phyloP scores from a whole-genome alignment of 2,797 vertebrate genomes.

The Trachops cirrhosus region DNA sequence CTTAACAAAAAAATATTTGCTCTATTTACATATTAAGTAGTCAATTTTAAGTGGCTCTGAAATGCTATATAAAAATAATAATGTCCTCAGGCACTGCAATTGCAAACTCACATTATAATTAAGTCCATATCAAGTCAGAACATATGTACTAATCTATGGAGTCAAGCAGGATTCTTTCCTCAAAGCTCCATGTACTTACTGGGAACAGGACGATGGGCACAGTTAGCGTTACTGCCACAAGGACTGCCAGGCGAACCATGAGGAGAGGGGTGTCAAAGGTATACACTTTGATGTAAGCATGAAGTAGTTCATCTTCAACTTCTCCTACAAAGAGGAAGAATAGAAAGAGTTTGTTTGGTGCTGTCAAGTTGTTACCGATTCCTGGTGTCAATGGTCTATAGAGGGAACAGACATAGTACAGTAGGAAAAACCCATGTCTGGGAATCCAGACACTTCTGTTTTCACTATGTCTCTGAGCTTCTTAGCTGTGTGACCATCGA shows the following conservation, averaged over 20 bases:
- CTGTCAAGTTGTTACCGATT: neutral
- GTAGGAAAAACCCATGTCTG: neutral
- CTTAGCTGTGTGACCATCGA: neutral
- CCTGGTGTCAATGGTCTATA: neutral
- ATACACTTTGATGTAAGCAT: constrained; percentile 95
- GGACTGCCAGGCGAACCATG: constrained; percentile 94
- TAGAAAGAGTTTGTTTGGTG: neutral
- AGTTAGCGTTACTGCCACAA: constrained; percentile 95
- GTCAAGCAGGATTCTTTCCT: neutral
- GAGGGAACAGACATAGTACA: neutral
- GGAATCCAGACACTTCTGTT: neutral
- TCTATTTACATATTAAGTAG: neutral
- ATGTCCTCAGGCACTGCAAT: neutral
- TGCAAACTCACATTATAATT: neutral
- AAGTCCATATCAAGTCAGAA: neutral
- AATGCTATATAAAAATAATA: constrained; percentile 22
- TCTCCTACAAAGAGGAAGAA: constrained; percentile 83
- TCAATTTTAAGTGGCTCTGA: neutral
- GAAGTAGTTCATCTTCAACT: constrained; percentile 96
- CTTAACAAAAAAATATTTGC: neutral
- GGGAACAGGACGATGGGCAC: constrained; percentile 98
- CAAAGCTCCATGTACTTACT: constrained; percentile 85
- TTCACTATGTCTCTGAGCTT: neutral
- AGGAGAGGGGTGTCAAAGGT: constrained; percentile 92
- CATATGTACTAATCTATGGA: no score